Evolutionary conservation across 30 jellyfish, hydroid and myxozoan species (phyloP).

Genomic region (Rhopilema esculentum): DNA sequence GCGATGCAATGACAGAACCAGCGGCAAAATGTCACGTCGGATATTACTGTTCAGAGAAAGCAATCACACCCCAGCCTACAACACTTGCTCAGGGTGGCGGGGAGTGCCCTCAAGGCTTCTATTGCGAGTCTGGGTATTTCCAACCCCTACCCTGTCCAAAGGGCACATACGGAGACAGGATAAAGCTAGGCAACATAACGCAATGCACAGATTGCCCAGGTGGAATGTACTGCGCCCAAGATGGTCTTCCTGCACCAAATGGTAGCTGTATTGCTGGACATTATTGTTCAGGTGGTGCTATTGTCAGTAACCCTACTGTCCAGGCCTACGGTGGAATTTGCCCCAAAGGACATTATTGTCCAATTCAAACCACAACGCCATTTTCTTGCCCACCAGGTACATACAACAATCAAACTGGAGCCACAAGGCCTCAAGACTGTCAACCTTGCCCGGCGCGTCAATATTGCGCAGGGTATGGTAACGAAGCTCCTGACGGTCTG

Average conservation of each 20-base stretch:
- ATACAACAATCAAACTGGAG: slow-evolving; percentile 80
- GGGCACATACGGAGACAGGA: slow-evolving; percentile 91
- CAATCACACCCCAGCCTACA: slow-evolving; percentile 85
- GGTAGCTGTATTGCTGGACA: slow-evolving; percentile 93
- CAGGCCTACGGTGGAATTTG: slow-evolving; percentile 86
- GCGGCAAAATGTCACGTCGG: slow-evolving; percentile 93
- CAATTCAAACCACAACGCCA: slow-evolving; percentile 82
- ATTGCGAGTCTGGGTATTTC: slow-evolving; percentile 85
- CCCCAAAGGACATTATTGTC: slow-evolving; percentile 95
- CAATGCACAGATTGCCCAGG: slow-evolving; percentile 93
- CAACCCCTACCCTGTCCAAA: slow-evolving; percentile 88
- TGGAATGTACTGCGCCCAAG: slow-evolving; percentile 91
- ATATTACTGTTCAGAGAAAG: slow-evolving; percentile 84
- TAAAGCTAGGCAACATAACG: slow-evolving; percentile 54
- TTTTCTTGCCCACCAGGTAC: slow-evolving; percentile 99
- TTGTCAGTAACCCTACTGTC: slow-evolving; percentile 60
- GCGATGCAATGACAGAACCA: slow-evolving; percentile 83
- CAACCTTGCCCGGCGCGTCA: slow-evolving; percentile 91
- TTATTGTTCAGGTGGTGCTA: slow-evolving; percentile 89
- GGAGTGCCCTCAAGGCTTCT: slow-evolving; percentile 91
- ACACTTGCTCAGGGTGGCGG: slow-evolving; percentile 94
- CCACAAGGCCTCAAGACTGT: slow-evolving; percentile 85
- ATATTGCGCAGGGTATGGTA: slow-evolving; percentile 88
- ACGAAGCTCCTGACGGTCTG: slow-evolving; percentile 77
- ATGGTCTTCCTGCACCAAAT: slow-evolving; percentile 86